A percentile compares a stretch with the other conserved stretches of the same genome.
These are phyloP conservation scores for Cavia porcellus DNA, from an alignment of 2,113 vertebrate species.

Conservation along the genomic window DNA sequence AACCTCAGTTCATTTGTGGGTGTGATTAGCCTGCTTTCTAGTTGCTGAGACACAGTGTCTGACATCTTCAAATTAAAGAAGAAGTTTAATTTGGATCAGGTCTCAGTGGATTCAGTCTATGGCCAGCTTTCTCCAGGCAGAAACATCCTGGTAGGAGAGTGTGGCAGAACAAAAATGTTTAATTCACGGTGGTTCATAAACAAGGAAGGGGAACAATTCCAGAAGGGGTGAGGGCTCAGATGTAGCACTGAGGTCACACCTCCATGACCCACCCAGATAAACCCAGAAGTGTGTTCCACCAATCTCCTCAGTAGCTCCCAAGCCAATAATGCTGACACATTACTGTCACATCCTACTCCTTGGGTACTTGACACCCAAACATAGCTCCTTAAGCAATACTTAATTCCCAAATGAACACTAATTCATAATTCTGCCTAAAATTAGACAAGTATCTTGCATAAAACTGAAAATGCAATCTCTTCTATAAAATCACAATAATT, in stretches of 20 bases:
- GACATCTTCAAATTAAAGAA: not conserved
- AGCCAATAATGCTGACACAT: not conserved
- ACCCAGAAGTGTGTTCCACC: not conserved
- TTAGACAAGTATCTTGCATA: not conserved
- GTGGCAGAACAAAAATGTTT: not conserved
- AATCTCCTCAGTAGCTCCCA: not conserved
- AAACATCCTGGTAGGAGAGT: not conserved
- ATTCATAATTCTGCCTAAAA: not conserved
- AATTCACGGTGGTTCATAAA: not conserved
- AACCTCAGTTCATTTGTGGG: not conserved
- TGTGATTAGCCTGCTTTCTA: not conserved
- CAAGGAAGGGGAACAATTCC: not conserved
- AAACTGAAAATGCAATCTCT: not conserved
- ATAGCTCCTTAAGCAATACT: not conserved
- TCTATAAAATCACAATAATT: not conserved
- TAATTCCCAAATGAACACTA: not conserved
- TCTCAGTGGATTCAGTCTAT: not conserved
- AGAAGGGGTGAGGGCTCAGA: not conserved
- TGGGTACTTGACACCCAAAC: not conserved
- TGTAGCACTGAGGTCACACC: not conserved
- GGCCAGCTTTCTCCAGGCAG: not conserved
- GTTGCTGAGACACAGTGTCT: not conserved
- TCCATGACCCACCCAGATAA: not conserved
- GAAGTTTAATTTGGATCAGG: not conserved
- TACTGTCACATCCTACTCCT: not conserved